These are phyloP conservation scores for Linurgus olivaceus DNA, from an alignment of 2,797 vertebrate species.

Conservation along the genomic window DNA sequence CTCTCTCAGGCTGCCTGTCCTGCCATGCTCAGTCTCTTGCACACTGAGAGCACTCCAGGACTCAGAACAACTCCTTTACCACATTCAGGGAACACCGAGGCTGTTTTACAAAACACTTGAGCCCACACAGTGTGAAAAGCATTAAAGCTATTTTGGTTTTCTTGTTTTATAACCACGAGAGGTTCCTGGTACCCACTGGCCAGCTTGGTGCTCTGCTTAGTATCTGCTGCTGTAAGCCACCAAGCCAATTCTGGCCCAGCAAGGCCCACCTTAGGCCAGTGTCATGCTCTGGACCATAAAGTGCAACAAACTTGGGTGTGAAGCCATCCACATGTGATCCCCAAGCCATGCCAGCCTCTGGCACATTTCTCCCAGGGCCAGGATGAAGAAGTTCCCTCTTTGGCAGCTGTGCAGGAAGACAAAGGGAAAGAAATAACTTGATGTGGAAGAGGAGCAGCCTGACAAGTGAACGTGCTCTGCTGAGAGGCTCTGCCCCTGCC, in stretches of 20 bases:
- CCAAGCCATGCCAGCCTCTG: neutral
- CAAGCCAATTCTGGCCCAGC: neutral
- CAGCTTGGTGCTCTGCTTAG: neutral
- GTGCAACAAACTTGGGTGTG: neutral
- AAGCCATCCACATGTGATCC: neutral
- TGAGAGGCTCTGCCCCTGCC: neutral
- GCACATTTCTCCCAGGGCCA: neutral
- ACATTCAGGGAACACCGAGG: neutral
- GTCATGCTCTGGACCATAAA: neutral
- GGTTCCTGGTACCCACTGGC: neutral
- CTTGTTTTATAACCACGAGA: neutral
- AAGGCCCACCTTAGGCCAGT: neutral
- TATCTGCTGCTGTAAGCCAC: neutral
- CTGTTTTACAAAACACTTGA: neutral
- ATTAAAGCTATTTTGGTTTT: neutral
- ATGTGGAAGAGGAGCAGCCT: neutral
- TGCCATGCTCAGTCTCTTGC: neutral
- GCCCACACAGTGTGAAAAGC: neutral
- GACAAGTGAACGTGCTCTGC: accelerated
- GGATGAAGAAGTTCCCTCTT: neutral
- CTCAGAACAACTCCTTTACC: neutral
- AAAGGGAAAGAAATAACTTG: neutral
- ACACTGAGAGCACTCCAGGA: neutral
- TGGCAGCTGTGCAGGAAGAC: neutral
- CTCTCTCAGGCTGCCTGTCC: neutral